Evolutionary conservation across 2,888 invertebrate species (phyloP).

Genomic region (Leptinotarsa peninsularis): DNA sequence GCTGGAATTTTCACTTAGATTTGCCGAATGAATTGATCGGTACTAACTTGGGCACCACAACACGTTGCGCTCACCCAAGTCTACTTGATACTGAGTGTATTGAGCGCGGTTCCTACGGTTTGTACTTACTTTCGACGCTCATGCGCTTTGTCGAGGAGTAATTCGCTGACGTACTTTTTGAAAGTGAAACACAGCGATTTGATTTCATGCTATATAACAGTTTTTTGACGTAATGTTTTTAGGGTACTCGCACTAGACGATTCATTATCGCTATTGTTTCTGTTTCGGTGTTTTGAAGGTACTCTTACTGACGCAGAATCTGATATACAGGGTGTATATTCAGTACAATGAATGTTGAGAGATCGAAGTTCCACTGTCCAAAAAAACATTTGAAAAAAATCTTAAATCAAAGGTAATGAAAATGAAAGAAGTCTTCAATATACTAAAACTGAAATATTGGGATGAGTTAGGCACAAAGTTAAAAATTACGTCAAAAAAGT

Average conservation of each 20-base stretch:
- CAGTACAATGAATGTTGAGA: neutral
- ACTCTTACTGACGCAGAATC: constrained; percentile 22
- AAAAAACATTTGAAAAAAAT: no score
- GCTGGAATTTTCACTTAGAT: constrained; percentile 27
- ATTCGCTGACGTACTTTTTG: constrained; percentile 57
- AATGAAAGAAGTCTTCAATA: no score
- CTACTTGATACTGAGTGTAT: constrained; percentile 63
- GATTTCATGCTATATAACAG: constrained; percentile 62
- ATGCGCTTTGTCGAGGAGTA: constrained; percentile 57
- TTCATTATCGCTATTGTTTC: constrained; percentile 38
- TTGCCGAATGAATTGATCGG: constrained; percentile 44
- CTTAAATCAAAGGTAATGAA: no score
- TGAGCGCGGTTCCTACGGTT: constrained; percentile 62
- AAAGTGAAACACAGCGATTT: constrained; percentile 65
- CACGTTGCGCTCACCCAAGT: constrained; percentile 66
- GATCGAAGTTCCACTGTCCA: neutral
- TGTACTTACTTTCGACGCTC: constrained; percentile 60
- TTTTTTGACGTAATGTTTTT: constrained; percentile 61
- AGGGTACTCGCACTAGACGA: constrained; percentile 43
- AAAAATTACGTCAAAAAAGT: no score
- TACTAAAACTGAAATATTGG: no score
- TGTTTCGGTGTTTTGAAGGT: constrained; percentile 16
- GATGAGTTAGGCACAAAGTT: no score
- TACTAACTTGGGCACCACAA: constrained; percentile 64
- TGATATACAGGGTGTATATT: constrained; percentile 10